Percentiles rank a stretch among this genome's conserved stretches.
These are phyloP conservation scores for Antigone vipio DNA, from an alignment of 2,113 vertebrate species.

Conservation along the genomic window DNA sequence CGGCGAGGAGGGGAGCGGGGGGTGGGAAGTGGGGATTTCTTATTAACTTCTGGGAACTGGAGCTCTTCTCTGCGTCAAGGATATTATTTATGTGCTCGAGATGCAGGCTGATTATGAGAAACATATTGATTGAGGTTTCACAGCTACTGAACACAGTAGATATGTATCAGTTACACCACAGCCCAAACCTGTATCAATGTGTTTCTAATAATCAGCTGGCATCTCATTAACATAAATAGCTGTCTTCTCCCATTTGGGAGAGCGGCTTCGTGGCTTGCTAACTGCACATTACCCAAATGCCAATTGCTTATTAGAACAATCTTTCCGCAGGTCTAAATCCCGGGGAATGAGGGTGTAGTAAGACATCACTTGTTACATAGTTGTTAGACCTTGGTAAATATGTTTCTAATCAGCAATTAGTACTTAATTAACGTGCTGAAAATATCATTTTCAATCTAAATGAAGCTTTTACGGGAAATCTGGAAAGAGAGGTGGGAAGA, in stretches of 20 bases:
- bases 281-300: constrained; percentile 36
- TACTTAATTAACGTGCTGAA: constrained; percentile 69
- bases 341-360: neutral
- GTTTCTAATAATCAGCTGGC: constrained; percentile 76
- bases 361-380: constrained; percentile 57
- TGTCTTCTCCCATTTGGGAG: constrained; percentile 55
- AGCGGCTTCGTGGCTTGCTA: constrained; percentile 23
- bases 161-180: constrained; percentile 62
- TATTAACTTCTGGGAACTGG: neutral
- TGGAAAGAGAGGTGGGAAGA: constrained; percentile 44
- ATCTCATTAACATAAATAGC: constrained; percentile 74
- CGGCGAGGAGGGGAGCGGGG: neutral
- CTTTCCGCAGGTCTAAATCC: neutral
- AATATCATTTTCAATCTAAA: constrained; percentile 74
- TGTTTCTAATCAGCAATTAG: constrained; percentile 77
- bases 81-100: constrained; percentile 36
- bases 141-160: constrained; percentile 61
- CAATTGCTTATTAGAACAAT: neutral
- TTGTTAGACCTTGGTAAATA: constrained; percentile 62
- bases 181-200: constrained; percentile 70
- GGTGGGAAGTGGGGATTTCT: neutral
- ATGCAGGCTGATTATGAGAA: constrained; percentile 59
- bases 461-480: constrained; percentile 47
- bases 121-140: constrained; percentile 71
- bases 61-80: neutral